Percentiles rank a stretch among this genome's conserved stretches.
Conservation (phyloP, 2,888 invertebrate genomes). For the Dicranocentrus wangi region DNA sequence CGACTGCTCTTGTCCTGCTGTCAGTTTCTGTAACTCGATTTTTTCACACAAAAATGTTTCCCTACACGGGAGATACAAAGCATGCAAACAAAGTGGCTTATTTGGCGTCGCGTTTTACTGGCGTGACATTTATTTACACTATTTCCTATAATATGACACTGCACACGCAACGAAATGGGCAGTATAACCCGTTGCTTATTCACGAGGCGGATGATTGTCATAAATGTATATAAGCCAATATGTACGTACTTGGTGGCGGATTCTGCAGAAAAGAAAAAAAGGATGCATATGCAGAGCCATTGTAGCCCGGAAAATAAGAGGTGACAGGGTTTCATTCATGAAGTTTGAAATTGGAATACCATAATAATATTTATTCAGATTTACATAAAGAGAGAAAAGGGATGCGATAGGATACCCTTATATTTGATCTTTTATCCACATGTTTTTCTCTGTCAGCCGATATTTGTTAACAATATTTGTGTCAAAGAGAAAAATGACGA, state of each 20-base stretch:
- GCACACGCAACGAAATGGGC: background rate
- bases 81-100: slow-evolving; percentile 19
- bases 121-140: slow-evolving; percentile 14
- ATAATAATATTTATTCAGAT: no score
- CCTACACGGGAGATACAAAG: background rate
- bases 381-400: no score
- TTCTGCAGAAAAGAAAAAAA: slow-evolving; percentile 3
- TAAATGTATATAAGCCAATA: background rate
- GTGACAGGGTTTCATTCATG: no score
- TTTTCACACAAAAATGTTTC: background rate
- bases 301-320: no score
- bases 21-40: background rate
- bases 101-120: background rate
- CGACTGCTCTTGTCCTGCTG: slow-evolving; percentile 2
- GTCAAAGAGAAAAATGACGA: background rate
- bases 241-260: background rate
- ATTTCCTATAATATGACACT: background rate
- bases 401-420: no score
- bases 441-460: no score
- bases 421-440: no score
- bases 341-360: no score
- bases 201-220: background rate
- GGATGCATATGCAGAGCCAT: no score
- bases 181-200: background rate
- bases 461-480: background rate